Evolutionary conservation across 2,113 vertebrate species (phyloP).

Genomic region (Tautogolabrus adspersus): DNA sequence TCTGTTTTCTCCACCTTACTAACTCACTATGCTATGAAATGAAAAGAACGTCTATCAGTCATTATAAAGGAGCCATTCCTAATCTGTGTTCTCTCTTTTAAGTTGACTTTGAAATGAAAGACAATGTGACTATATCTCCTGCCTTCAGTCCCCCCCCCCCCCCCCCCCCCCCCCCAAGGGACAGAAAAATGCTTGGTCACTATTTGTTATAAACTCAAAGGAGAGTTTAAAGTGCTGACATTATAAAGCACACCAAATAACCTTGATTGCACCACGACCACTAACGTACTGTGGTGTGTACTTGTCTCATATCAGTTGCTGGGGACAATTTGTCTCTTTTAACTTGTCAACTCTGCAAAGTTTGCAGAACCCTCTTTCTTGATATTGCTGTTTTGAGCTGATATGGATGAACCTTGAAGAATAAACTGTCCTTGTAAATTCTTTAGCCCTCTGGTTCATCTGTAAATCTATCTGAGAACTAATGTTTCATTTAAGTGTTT

Average conservation of each 20-base stretch:
- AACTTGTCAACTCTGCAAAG: slow-evolving; percentile 38
- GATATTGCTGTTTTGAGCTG: slow-evolving; percentile 30
- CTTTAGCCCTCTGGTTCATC: slow-evolving; percentile 9
- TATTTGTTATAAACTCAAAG: slow-evolving; percentile 32
- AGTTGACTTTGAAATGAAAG: slow-evolving; percentile 35
- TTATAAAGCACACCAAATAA: slow-evolving; percentile 41
- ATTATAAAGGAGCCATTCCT: slow-evolving; percentile 16
- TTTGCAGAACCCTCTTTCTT: slow-evolving; percentile 25
- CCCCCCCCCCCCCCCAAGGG: slow-evolving; percentile 28
- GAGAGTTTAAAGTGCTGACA: slow-evolving; percentile 45
- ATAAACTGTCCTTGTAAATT: slow-evolving; percentile 10
- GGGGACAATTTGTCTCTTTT: slow-evolving; percentile 51
- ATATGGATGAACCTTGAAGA: slow-evolving; percentile 44
- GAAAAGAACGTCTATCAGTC: neutral
- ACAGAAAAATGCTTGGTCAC: slow-evolving; percentile 59
- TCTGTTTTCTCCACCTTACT: neutral
- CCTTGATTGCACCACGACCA: slow-evolving; percentile 52
- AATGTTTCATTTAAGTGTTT: neutral
- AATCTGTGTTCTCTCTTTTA: slow-evolving; percentile 24
- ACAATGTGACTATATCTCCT: slow-evolving; percentile 53
- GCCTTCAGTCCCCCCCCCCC: slow-evolving; percentile 32
- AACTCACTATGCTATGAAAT: neutral
- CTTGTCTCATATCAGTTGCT: slow-evolving; percentile 35
- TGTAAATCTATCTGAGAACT: neutral
- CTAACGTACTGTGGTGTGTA: slow-evolving; percentile 40